These are phyloP conservation scores for Poecilia gillii DNA, from an alignment of 2,797 vertebrate species.

Conservation along the genomic window DNA sequence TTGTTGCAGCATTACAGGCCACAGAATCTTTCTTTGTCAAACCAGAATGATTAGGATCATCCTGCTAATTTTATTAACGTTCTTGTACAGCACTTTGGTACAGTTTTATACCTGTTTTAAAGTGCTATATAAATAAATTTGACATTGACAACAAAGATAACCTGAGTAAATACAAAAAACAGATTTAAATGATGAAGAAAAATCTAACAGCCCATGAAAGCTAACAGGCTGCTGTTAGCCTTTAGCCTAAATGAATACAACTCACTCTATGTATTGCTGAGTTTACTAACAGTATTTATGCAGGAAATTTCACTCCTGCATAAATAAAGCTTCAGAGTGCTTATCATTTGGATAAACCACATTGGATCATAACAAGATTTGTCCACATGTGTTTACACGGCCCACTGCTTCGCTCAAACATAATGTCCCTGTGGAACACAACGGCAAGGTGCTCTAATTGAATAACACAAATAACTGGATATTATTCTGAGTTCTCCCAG, in stretches of 20 bases:
- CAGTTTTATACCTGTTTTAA: too few species aligned
- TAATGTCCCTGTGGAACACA: neutral
- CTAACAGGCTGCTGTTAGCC: neutral
- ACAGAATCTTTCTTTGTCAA: neutral
- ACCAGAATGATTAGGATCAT: neutral
- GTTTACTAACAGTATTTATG: neutral
- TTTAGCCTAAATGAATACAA: neutral
- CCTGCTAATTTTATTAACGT: neutral
- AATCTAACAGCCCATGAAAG: neutral
- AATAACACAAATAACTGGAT: neutral
- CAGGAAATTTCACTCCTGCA: neutral
- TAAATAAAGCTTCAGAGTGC: neutral
- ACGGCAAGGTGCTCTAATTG: neutral
- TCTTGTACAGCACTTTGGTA: too few species aligned
- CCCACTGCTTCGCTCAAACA: neutral
- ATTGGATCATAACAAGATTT: neutral
- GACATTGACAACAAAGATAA: neutral
- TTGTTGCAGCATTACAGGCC: neutral
- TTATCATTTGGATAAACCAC: neutral
- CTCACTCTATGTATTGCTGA: neutral
- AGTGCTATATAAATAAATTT: too few species aligned
- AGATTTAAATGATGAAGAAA: neutral
- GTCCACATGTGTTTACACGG: slow-evolving; percentile 1
- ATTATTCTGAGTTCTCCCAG: slow-evolving; percentile 1
- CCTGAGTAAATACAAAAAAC: neutral